Evolutionary conservation across 2,113 vertebrate species (phyloP), one percentile per base, ranked within the genome.

Genomic region (Sprattus sprattus): DNA sequence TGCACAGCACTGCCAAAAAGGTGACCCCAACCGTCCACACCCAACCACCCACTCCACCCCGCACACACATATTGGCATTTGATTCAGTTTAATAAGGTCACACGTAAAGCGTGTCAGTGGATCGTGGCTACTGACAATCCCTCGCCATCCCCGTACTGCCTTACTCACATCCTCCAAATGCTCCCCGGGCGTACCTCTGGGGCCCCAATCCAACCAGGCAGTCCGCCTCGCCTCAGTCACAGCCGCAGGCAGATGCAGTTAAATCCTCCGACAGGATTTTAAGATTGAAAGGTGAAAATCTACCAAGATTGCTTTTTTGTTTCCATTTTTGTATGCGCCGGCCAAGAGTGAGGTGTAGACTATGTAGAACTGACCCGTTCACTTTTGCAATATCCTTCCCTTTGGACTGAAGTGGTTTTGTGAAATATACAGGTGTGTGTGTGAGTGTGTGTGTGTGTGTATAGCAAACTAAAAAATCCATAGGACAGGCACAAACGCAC

Each of bases 11-110:
- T 8, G 64, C 54, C 54, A 60, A 60, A 60, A 60, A 22, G 54
- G 20, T 22, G 54, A 60, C 54, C 18, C 2, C 52, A 13, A 20
- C 16, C 9, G 11, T 10, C n/a, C 64, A n/a, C 16, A n/a, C n/a
- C n/a, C 60, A 22, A 10, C 2, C n/a, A 25, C n/a, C n/a, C 22
- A 71, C n/a, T 1, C 64, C n/a, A n/a, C 6, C 6, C n/a, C 11
- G 25, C 7, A 67, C n/a, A 28, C 64, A 67, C 4, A 32, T 87
- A 89, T 84, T 92, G 89, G 88, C 87, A 89, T 92, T 92, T 92
- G 87, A 86, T 86, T 80, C 89, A 86, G 83, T 85, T 88, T 90
- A 91, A 91, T 89, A 92, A 89, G 86, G 86, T 75, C 67, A 78
- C 10, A 78, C 4, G 71, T 78, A 28, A 78, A 44, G 71, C 13